Conservation (phyloP, 2,888 invertebrate species). For the Drosophila suboccidentalis region DNA sequence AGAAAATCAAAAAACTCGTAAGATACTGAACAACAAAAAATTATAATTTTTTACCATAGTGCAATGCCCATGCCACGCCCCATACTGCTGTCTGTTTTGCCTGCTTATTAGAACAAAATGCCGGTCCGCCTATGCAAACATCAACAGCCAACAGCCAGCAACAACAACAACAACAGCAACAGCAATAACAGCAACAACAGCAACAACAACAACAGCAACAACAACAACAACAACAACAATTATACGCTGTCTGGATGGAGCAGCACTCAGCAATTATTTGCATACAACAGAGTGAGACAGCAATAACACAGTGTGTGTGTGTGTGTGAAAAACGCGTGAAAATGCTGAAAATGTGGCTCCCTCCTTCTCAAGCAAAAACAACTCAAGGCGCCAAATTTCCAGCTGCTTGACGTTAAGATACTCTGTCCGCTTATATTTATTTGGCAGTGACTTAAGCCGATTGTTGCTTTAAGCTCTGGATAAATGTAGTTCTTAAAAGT, state of each 20-base stretch:
- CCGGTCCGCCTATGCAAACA: slow-evolving; percentile 60
- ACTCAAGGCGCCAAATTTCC: slow-evolving; percentile 22
- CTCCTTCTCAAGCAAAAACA: slow-evolving; percentile 26
- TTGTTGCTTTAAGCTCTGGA: neutral
- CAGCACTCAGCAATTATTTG: slow-evolving; percentile 75
- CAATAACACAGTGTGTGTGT: slow-evolving; percentile 20
- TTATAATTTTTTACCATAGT: too few relatives aligned
- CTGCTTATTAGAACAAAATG: slow-evolving; percentile 56
- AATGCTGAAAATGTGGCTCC: slow-evolving; percentile 50
- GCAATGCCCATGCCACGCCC: slow-evolving; percentile 12
- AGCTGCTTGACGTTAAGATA: neutral
- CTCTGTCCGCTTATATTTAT: slow-evolving; percentile 3
- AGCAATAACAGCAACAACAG: slow-evolving; percentile 5
- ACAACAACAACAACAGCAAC: slow-evolving; percentile 25
- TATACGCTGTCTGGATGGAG: slow-evolving; percentile 49
- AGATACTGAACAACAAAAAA: too few relatives aligned
- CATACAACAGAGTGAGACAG: slow-evolving; percentile 59
- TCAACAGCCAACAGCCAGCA: slow-evolving; percentile 42
- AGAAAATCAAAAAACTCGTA: too few relatives aligned
- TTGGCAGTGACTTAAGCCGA: neutral
- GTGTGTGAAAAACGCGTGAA: slow-evolving; percentile 57
- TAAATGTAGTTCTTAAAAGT: neutral
- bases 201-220: slow-evolving; percentile 27
- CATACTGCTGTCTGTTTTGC: slow-evolving; percentile 17
- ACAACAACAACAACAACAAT: slow-evolving; percentile 40